Conservation (phyloP, 2,113 vertebrate genomes). For the Lutjanus erythropterus region DNA sequence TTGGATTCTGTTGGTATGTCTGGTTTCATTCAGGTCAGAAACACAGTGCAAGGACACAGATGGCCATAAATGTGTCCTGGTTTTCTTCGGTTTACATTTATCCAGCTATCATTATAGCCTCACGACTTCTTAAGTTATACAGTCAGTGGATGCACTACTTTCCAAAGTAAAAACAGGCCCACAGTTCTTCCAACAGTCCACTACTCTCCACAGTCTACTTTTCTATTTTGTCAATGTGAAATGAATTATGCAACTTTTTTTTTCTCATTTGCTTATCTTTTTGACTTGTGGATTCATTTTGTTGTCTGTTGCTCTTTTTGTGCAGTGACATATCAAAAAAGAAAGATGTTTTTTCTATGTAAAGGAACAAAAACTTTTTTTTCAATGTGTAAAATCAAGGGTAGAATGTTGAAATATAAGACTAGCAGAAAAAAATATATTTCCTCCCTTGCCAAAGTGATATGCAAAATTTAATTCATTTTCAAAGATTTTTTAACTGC, state of each 20-base stretch:
- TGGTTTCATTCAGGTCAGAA: slow-evolving; percentile 66
- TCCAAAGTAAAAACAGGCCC: slow-evolving; percentile 43
- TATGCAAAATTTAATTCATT: slow-evolving; percentile 78
- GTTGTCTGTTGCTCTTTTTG: slow-evolving; percentile 81
- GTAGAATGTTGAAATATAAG: slow-evolving; percentile 68
- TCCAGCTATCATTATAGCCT: slow-evolving; percentile 45
- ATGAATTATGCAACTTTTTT: slow-evolving; percentile 77
- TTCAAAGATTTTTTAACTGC: slow-evolving; percentile 75
- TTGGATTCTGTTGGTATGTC: slow-evolving; percentile 52
- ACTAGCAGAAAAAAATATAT: slow-evolving; percentile 69
- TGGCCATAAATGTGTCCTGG: slow-evolving; percentile 52
- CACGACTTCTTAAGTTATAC: slow-evolving; percentile 3
- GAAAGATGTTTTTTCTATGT: slow-evolving; percentile 70
- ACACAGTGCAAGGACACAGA: slow-evolving; percentile 18
- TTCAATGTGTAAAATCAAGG: slow-evolving; percentile 73
- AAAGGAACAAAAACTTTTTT: slow-evolving; percentile 74
- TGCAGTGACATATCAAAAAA: slow-evolving; percentile 81
- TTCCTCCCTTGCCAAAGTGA: slow-evolving; percentile 84
- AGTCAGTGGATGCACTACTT: slow-evolving; percentile 12
- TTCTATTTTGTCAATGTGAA: slow-evolving; percentile 79
- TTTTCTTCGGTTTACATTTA: slow-evolving; percentile 60
- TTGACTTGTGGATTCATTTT: slow-evolving; percentile 76
- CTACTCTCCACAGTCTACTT: slow-evolving; percentile 71
- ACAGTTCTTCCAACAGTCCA: slow-evolving; percentile 68
- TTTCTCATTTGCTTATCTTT: slow-evolving; percentile 73